Base-by-base conservation (phyloP, 1,140 invertebrate species). In the Charaxes varanes region DNA sequence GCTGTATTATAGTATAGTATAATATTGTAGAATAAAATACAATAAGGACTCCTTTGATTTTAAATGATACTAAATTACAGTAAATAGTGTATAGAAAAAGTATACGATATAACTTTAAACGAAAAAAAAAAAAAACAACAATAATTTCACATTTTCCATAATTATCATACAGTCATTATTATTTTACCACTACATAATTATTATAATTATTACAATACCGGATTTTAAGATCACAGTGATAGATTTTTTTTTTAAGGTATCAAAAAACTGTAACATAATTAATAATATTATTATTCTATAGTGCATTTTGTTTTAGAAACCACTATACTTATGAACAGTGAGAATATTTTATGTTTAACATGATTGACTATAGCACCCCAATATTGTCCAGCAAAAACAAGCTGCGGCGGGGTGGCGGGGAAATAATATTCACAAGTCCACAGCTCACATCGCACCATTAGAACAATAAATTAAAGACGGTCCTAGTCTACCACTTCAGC, bases 391-490 rank as follows among this genome's bases (percentile, higher is more conserved):
- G 60, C 65, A 62, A 65, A 61, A 45, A 42, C 28, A 53, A 54
- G 60, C 63, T 63, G 58, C 53, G 60, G 53, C 51, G 57, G 67
- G 69, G 66, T 62, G 57, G 62, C 33, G 47, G n/a, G n/a, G 70
- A 62, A 68, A 65, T 60, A 67, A 65, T 68, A 64, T 61, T 65
- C 72, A 82, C 73, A 79, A 70, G 67, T 74, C 78, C 73, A 78
- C 73, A 77, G 78, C 67, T 78, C 73, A 73, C 64, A 69, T 66
- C 69, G 74, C 78, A 79, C 78, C 73, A 82, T 82, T 82, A 78
- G 57, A 78, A 82, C 80, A 82, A 82, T 82, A 82, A 82, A 80
- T 79, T 82, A 82, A 72, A 72, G 64, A 77, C 63, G 69, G 62
- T 68, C 62, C 73, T 82, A 80, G 67, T 60, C 73, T 77, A 74